phyloP scores from a whole-genome alignment of 1,140 invertebrate genomes.

The Rhizoglyphus robini region DNA sequence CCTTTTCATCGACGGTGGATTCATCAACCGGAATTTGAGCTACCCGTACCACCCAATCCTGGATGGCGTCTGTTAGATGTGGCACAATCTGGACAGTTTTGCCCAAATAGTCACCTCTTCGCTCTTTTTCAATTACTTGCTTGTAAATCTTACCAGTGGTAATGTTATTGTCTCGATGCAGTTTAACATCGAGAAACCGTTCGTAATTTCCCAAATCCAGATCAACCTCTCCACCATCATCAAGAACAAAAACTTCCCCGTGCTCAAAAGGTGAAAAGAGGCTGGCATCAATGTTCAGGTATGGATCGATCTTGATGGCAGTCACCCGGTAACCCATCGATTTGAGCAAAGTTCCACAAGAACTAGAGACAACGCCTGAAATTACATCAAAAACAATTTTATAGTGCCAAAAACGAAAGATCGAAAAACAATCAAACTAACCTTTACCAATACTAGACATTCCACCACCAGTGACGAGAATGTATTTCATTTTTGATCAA shows the following conservation, averaged over 20 bases:
- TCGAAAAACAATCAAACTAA: too few relatives aligned
- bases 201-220: conserved; percentile 99
- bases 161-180: conserved; percentile 94
- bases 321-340: conserved; percentile 81
- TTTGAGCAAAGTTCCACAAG: conserved; percentile 86
- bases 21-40: conserved; percentile 56
- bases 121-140: conserved; percentile 80
- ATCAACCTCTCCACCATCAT: conserved; percentile 98
- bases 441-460: conserved; percentile 97
- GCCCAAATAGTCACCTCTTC: conserved; percentile 86
- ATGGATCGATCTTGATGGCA: conserved; percentile 97
- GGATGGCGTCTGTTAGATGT: conserved; percentile 96
- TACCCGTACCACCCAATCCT: conserved; percentile 92
- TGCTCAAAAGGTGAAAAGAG: conserved; percentile 98
- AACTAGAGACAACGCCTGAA: conserved; percentile 90
- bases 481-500: conserved; percentile 84
- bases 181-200: conserved; percentile 84
- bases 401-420: too few relatives aligned
- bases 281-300: conserved; percentile 96
- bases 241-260: conserved; percentile 95
- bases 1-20: too few relatives aligned
- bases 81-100: conserved; percentile 99
- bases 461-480: conserved; percentile 90
- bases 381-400: too few relatives aligned
- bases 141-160: conserved; percentile 99